These are phyloP conservation scores for Ctenopoma kingsleyae DNA, from an alignment of 2,797 vertebrate species.

Conservation along the genomic window DNA sequence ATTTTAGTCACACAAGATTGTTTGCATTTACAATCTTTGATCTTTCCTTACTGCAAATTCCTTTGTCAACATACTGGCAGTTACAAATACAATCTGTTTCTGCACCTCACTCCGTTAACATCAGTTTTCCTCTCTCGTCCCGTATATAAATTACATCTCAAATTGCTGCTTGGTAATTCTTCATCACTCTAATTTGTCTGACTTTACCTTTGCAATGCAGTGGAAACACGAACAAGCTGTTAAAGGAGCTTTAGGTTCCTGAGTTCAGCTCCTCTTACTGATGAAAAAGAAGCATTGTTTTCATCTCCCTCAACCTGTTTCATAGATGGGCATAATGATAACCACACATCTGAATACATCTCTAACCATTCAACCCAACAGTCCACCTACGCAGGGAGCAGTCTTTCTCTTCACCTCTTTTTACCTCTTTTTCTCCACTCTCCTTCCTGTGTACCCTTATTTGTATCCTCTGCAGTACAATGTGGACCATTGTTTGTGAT, in stretches of 20 bases:
- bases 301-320: constrained; percentile 41
- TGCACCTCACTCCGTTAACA: background rate
- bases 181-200: background rate
- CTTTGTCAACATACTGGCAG: too few relatives aligned
- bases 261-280: background rate
- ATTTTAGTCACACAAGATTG: background rate
- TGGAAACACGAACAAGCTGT: background rate
- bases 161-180: background rate
- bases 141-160: background rate
- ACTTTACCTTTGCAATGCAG: background rate
- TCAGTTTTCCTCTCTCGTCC: background rate
- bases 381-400: constrained; percentile 34
- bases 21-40: background rate
- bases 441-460: constrained; percentile 24
- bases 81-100: background rate
- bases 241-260: background rate
- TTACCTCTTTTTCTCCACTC: constrained; percentile 14
- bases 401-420: constrained; percentile 40
- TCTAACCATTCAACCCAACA: constrained; percentile 31
- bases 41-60: background rate
- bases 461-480: constrained; percentile 53
- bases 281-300: background rate
- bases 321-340: constrained; percentile 35
- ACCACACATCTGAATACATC: constrained; percentile 31
- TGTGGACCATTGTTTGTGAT: constrained; percentile 64